Evolutionary conservation across 2,888 invertebrate genomes (phyloP).

Genomic region (Melipona beecheii): DNA sequence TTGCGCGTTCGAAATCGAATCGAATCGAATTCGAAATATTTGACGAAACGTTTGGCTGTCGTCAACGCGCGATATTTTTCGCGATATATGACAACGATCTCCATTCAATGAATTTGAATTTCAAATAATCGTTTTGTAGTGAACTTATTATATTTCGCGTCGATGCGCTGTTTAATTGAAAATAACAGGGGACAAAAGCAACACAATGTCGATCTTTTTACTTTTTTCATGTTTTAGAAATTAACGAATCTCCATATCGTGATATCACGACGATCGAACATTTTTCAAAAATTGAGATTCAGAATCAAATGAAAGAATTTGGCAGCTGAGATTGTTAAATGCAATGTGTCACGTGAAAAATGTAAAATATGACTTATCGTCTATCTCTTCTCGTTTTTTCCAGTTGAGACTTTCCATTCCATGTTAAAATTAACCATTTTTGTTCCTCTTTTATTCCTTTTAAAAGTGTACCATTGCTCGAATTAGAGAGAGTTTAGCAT

Average conservation of each 20-base stretch:
- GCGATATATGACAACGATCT: background rate
- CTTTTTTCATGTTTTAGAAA: background rate
- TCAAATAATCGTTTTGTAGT: background rate
- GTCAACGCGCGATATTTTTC: background rate
- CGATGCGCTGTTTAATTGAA: background rate
- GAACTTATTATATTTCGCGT: background rate
- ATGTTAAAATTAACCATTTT: background rate
- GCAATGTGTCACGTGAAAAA: background rate
- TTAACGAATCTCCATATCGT: background rate
- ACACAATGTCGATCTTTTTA: background rate
- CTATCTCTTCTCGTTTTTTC: background rate
- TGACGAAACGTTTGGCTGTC: background rate
- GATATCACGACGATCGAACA: background rate
- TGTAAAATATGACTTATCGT: background rate
- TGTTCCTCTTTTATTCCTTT: background rate
- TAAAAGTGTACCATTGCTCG: background rate
- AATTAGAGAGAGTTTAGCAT: background rate
- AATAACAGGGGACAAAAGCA: background rate
- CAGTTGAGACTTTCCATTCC: background rate
- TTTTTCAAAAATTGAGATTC: background rate
- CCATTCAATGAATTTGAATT: background rate
- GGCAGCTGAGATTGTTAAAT: background rate
- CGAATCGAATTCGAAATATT: background rate
- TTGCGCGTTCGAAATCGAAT: background rate
- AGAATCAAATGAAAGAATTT: background rate